Percentiles rank a stretch among this genome's conserved stretches.
Evolutionary conservation across 2,888 invertebrate species (phyloP).

Genomic region (Polyommatus iphigenia): DNA sequence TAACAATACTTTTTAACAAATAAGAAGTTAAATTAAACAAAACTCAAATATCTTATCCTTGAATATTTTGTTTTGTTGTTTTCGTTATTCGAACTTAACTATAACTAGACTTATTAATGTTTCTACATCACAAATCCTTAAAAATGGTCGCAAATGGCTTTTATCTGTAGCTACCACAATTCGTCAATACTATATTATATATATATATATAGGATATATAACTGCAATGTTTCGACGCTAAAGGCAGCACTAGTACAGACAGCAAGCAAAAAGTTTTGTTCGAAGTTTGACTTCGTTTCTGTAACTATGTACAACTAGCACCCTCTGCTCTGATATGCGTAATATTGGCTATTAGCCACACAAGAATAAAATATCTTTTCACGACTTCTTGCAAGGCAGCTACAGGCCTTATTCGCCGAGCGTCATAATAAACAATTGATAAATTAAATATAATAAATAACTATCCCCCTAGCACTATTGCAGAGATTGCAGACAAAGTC

Average conservation of each 20-base stretch:
- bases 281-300: no score
- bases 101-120: background rate
- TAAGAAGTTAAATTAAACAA: background rate
- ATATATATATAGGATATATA: no score
- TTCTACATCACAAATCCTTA: background rate
- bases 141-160: background rate
- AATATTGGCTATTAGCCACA: no score
- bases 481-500: no score
- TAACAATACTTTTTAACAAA: background rate
- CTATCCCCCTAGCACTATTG: background rate
- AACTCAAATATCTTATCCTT: no score
- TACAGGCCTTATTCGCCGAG: background rate
- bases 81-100: background rate
- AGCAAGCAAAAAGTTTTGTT: background rate
- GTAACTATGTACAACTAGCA: no score
- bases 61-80: background rate
- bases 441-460: background rate
- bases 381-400: no score
- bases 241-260: background rate
- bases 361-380: no score
- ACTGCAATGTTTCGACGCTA: background rate
- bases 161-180: background rate
- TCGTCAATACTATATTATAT: no score
- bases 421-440: background rate
- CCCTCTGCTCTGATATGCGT: no score